phyloP scores from a whole-genome alignment of 1,140 invertebrate species.

The Anadara kagoshimensis region DNA sequence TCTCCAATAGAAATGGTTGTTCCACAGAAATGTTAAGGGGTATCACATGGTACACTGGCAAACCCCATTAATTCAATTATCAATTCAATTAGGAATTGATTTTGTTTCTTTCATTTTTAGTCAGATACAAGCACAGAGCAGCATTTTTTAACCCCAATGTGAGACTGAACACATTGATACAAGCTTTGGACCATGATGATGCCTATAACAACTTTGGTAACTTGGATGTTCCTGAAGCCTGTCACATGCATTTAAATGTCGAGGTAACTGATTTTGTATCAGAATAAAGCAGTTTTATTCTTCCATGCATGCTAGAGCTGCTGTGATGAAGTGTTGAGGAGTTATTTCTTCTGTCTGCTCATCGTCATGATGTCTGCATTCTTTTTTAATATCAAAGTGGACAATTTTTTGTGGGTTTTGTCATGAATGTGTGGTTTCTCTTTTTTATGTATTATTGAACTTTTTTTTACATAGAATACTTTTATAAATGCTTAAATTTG shows the following conservation, averaged over 20 bases:
- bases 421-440: too few species aligned
- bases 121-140: constrained; percentile 70
- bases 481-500: too few species aligned
- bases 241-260: constrained; percentile 69
- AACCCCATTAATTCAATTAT: not conserved
- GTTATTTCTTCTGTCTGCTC: too few species aligned
- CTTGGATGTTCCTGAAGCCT: constrained; percentile 70
- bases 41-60: too few species aligned
- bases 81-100: not conserved
- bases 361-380: not conserved
- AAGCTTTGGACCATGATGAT: constrained; percentile 65
- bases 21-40: too few species aligned
- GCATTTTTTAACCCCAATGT: constrained; percentile 69
- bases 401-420: not conserved
- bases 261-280: constrained; percentile 56
- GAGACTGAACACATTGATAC: constrained; percentile 64
- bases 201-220: constrained; percentile 47
- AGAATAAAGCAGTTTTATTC: too few species aligned
- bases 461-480: too few species aligned
- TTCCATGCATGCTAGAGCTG: too few species aligned
- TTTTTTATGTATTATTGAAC: too few species aligned
- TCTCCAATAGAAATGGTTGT: too few species aligned
- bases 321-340: too few species aligned
- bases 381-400: not conserved
- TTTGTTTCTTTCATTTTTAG: constrained; percentile 41